Evolutionary conservation across 2,888 invertebrate species (phyloP), one percentile per base, ranked within the genome.

Genomic region (Ferrisia virgata): DNA sequence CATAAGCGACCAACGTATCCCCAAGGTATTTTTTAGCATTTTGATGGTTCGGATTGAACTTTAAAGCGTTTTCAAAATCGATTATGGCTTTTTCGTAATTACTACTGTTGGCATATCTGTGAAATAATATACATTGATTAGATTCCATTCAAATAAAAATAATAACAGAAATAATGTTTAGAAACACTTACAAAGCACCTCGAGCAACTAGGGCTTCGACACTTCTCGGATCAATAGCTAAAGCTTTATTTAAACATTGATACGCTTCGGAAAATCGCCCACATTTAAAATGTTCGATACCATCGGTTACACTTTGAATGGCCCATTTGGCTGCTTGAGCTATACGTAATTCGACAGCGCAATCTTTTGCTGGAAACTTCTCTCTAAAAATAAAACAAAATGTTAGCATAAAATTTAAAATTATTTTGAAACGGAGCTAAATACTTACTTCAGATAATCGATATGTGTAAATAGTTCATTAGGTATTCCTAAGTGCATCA

Each of bases 1-100:
- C 97, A 80, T 95, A 90, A 0, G 97, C 97, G 0, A 97, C 94
- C 72, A 97, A 89, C 0, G 97, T 98, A 89, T 98, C 97, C 40
- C 96, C 95, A 91, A 97, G 93, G 89, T 98, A 98, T 89, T 96
- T 97, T 85, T 95, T 92, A 40, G 97, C 98, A 89, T 98, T 98
- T 1, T 94, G 93, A 89, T 98, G 98, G 86, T 93, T 94, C 0
- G 95, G 94, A 89, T 98, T 96, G 69, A 96, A 89, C 88, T 95
- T 94, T 53, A 98, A 89, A 4, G 98, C 97, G 28, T 94, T 94
- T 89, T 97, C 96, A 89, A 98, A 97, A 89, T 98, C 98, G 87
- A 95, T 95, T 86, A 98, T 95, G 0, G 98, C 98, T 88, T 96
- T 96, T 87, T 95, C 93, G 89, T 96, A 97, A 87, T 94, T 96